These are phyloP conservation scores for Metridium senile DNA, from an alignment of 92 coral and sea anemone species.

Conservation along the genomic window DNA sequence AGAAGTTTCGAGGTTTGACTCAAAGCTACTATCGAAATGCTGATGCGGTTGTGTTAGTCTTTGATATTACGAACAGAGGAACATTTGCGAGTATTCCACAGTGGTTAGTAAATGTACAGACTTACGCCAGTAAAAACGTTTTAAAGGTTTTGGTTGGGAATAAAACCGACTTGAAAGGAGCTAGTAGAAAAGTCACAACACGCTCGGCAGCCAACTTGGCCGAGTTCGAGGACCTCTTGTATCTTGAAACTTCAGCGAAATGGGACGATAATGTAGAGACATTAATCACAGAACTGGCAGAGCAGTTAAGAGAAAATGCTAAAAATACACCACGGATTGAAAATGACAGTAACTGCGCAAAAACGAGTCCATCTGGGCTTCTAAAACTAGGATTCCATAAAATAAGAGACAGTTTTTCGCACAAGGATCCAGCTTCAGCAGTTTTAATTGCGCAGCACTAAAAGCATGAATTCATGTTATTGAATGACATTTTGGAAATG, in stretches of 20 bases:
- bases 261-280: slow-evolving; percentile 96
- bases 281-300: slow-evolving; percentile 88
- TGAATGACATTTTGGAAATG: slow-evolving; percentile 2
- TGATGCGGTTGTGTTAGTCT: slow-evolving; percentile 95
- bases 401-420: slow-evolving; percentile 31
- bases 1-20: slow-evolving; percentile 85
- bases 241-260: slow-evolving; percentile 95
- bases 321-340: slow-evolving; percentile 46
- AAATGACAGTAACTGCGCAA: slow-evolving; percentile 2
- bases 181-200: slow-evolving; percentile 84
- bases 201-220: slow-evolving; percentile 96
- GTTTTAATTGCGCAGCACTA: slow-evolving; percentile 36
- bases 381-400: slow-evolving; percentile 37
- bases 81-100: slow-evolving; percentile 97
- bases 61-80: slow-evolving; percentile 93
- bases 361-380: slow-evolving; percentile 36
- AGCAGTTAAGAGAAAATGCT: slow-evolving; percentile 90
- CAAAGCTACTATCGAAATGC: slow-evolving; percentile 96
- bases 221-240: slow-evolving; percentile 93
- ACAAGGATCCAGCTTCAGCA: slow-evolving; percentile 21
- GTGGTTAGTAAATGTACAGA: slow-evolving; percentile 94
- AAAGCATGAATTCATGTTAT: not conserved
- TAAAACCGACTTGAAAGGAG: slow-evolving; percentile 95
- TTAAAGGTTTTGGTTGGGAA: slow-evolving; percentile 94
- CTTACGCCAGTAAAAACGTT: slow-evolving; percentile 72